phyloP scores from a whole-genome alignment of 2,888 invertebrate species.

The Brachypalpus laphriformis region DNA sequence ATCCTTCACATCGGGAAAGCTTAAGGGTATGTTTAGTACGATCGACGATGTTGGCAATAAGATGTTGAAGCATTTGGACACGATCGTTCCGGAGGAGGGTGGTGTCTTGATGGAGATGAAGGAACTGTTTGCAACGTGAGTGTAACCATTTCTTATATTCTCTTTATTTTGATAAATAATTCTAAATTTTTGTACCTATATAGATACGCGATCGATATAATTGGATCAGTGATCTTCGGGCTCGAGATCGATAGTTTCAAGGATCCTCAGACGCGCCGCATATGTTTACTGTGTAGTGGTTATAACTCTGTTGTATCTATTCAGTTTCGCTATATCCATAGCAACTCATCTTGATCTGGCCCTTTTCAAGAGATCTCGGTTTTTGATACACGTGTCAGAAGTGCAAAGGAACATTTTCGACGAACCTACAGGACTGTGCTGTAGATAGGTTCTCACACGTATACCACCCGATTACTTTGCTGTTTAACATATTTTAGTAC shows the following conservation, averaged over 20 bases:
- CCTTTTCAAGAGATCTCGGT: no score
- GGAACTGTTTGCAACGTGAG: constrained; percentile 77
- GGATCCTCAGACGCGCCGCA: constrained; percentile 79
- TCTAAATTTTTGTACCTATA: background rate
- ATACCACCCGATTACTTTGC: no score
- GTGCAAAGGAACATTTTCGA: no score
- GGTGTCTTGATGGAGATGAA: constrained; percentile 83
- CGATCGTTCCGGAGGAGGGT: constrained; percentile 77
- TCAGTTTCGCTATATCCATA: no score
- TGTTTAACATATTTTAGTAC: no score
- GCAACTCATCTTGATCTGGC: no score
- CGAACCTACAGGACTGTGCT: no score
- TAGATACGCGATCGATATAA: constrained; percentile 83
- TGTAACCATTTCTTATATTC: background rate
- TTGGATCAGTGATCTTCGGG: constrained; percentile 83
- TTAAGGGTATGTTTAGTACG: constrained; percentile 86
- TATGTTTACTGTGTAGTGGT: no score
- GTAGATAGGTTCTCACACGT: no score
- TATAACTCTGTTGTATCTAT: no score
- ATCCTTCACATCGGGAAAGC: constrained; percentile 87
- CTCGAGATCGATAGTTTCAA: constrained; percentile 82
- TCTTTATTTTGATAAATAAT: background rate
- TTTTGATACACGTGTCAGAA: no score
- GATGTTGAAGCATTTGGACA: constrained; percentile 83
- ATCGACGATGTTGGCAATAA: constrained; percentile 85